Evolutionary conservation across 2,797 vertebrate species (phyloP).

Genomic region (Alca torda): DNA sequence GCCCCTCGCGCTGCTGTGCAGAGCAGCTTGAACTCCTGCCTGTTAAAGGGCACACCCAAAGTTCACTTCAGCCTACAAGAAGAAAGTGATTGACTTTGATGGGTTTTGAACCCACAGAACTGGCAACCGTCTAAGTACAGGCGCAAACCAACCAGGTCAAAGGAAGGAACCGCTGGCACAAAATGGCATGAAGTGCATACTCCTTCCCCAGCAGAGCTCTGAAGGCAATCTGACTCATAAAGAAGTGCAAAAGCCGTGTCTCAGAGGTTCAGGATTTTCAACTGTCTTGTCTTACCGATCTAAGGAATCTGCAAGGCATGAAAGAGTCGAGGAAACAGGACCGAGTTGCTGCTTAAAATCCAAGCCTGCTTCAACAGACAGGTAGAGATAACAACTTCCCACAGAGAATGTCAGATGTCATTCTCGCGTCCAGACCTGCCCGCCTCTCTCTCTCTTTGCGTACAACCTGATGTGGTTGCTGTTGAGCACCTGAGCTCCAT

Average conservation of each 20-base stretch:
- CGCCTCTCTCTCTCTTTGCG: not conserved
- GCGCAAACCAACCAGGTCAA: not conserved
- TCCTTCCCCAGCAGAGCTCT: not conserved
- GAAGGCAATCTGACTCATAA: not conserved
- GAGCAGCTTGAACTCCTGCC: not conserved
- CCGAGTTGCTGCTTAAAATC: not conserved
- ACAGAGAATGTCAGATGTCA: not conserved
- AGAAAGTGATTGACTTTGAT: not conserved
- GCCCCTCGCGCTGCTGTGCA: not conserved
- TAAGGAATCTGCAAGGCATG: not conserved
- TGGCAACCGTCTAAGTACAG: not conserved
- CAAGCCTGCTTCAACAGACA: not conserved
- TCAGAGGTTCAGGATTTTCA: not conserved
- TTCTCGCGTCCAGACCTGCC: accelerated
- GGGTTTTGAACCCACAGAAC: not conserved
- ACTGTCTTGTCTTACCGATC: not conserved
- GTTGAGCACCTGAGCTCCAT: not conserved
- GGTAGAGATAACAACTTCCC: not conserved
- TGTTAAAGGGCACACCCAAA: not conserved
- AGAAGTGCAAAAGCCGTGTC: not conserved
- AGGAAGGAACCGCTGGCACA: not conserved
- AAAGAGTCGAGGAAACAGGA: not conserved
- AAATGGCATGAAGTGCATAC: not conserved
- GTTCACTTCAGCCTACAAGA: not conserved
- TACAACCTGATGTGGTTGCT: not conserved